phyloP scores from a whole-genome alignment of 1,140 invertebrate species.

The Helicorthomorpha holstii region DNA sequence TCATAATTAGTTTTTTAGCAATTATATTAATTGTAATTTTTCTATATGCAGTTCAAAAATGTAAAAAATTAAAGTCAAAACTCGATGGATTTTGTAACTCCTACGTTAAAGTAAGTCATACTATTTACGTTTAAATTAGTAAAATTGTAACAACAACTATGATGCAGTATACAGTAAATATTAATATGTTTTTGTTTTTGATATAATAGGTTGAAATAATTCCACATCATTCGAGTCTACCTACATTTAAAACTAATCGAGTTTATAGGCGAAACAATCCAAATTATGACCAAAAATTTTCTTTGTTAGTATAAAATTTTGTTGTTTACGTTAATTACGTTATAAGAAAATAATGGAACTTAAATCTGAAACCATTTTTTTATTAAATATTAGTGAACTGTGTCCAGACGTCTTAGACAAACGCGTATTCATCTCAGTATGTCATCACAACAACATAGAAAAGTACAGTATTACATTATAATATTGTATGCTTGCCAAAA shows the following conservation, averaged over 20 bases:
- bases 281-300: background rate
- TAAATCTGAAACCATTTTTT: too few species aligned
- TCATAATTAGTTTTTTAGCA: too few species aligned
- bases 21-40: too few species aligned
- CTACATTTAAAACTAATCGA: background rate
- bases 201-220: too few species aligned
- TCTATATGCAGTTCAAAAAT: background rate
- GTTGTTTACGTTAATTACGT: background rate
- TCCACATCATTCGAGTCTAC: background rate
- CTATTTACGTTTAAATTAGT: too few species aligned
- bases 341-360: too few species aligned
- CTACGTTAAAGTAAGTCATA: background rate
- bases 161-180: too few species aligned
- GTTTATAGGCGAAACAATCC: background rate
- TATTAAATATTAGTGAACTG: slow-evolving; percentile 1
- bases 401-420: background rate
- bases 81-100: background rate
- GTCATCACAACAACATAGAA: background rate
- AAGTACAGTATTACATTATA: too few species aligned
- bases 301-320: background rate
- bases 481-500: too few species aligned
- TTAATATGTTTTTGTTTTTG: too few species aligned
- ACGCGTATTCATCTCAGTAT: background rate
- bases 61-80: background rate
- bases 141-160: too few species aligned